Percentiles rank a stretch among this genome's conserved stretches.
These are phyloP conservation scores for Pogoniulus pusillus DNA, from an alignment of 2,797 vertebrate species.

Conservation along the genomic window DNA sequence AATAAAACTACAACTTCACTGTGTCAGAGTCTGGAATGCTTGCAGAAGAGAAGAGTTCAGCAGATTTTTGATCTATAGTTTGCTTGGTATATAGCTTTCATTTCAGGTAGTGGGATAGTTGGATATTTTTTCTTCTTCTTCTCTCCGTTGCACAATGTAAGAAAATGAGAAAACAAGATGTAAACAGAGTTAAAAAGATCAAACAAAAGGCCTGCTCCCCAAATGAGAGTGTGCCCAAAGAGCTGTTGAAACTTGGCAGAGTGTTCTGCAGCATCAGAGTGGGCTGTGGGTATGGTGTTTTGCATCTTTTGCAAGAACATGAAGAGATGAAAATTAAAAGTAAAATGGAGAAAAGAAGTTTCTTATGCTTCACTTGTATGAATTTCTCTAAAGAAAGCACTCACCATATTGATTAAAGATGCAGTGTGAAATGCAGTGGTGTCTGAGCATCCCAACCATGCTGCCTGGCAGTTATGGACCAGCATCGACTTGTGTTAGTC, in stretches of 20 bases:
- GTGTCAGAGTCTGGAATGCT: background rate
- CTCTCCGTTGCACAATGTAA: background rate
- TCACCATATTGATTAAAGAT: background rate
- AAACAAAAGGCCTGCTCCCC: background rate
- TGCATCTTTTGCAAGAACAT: background rate
- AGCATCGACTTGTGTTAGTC: accelerated
- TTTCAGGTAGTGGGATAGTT: background rate
- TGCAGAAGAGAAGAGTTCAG: background rate
- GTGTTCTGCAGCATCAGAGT: background rate
- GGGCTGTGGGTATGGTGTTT: background rate
- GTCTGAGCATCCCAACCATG: background rate
- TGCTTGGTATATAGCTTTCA: background rate
- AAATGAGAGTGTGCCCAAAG: background rate
- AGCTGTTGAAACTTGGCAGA: background rate
- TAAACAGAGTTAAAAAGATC: background rate
- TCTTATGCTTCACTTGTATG: background rate
- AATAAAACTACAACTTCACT: background rate
- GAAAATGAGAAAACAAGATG: background rate
- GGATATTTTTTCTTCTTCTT: background rate
- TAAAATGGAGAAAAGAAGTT: background rate
- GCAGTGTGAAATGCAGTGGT: background rate
- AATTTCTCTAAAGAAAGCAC: background rate
- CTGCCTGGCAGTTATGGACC: background rate
- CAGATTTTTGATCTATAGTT: background rate
- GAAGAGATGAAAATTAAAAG: background rate